A percentile compares a stretch with the other conserved stretches of the same genome.
Evolutionary conservation across 2,888 invertebrate genomes (phyloP).

Genomic region (Agrochola litura): DNA sequence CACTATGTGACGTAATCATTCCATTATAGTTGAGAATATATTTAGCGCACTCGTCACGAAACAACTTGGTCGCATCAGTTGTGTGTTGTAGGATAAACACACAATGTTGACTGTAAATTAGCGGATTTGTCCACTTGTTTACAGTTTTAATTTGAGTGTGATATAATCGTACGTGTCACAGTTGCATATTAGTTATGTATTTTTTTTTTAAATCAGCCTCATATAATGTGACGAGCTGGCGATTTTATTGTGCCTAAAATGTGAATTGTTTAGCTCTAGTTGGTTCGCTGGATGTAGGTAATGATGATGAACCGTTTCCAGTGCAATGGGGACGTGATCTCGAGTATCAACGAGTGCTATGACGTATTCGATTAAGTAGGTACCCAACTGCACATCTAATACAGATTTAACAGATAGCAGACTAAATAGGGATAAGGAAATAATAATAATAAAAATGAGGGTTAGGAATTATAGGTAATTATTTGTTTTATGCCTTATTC

Average conservation of each 20-base stretch:
- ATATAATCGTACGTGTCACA: neutral
- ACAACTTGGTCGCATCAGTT: slow-evolving; percentile 46
- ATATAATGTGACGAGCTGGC: neutral
- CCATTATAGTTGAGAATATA: slow-evolving; percentile 69
- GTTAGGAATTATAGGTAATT: neutral
- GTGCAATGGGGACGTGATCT: slow-evolving; percentile 9
- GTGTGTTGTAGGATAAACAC: slow-evolving; percentile 38
- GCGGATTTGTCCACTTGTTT: slow-evolving; percentile 17
- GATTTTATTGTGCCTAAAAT: neutral
- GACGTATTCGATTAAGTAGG: slow-evolving; percentile 2
- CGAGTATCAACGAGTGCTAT: slow-evolving; percentile 17
- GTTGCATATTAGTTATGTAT: neutral
- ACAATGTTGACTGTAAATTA: slow-evolving; percentile 27
- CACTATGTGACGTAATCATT: slow-evolving; percentile 79
- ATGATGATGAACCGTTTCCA: slow-evolving; percentile 36
- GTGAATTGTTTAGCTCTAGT: slow-evolving; percentile 29
- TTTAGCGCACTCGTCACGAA: slow-evolving; percentile 62
- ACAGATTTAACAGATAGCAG: neutral
- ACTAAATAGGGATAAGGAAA: neutral
- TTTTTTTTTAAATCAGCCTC: no score
- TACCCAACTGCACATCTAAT: no score
- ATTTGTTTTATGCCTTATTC: no score
- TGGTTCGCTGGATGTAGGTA: slow-evolving; percentile 34
- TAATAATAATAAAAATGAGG: no score
- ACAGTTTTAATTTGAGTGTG: slow-evolving; percentile 9